Evolutionary conservation across 2,797 vertebrate genomes (phyloP), one percentile per base, ranked within the genome.

Genomic region (Acanthurus leucopareius): DNA sequence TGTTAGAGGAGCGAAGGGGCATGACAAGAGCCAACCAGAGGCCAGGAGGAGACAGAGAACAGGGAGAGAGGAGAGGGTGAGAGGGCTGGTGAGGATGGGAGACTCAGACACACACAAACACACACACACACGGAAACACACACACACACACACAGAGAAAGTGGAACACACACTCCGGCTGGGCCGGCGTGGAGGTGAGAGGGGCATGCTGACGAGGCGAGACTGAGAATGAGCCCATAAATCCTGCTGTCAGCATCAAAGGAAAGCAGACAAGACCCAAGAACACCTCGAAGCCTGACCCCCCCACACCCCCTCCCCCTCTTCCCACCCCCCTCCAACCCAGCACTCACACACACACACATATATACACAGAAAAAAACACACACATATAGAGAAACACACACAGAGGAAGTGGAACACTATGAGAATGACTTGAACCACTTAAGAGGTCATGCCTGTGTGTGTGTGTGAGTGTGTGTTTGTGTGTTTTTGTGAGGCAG

Each of bases 241-340:
- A 93, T 93, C 89, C 91, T 92, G 68, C 91, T 91, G 93, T 92
- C 92, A 92, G 90, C 87, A 84, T 88, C 86, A 90, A 85, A 92
- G 80, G 75, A 73, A 75, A 80, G 85, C 73, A 87, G 90, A 92
- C 90, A 86, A 84, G 88, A 86, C 80, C 87, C 85, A 61, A 86
- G 84, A 91, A 85, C 79, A 84, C 87, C 83, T 88, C 82, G 3
- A 77, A 69, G 75, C 80, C 69, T 66, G 73, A 75, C 25, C 47
- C 69, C 61, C 69, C 2, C 20, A 44, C 22, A 40, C 2, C 20
- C 16, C 22, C 14, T 35, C 17, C 28, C 65, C 4, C 35, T 10
- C 42, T 28, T 2, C 19, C 32, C 17, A 5, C 53, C 25, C 25
- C 25, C 16, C 53, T 11, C 11, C 35, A 32, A 35, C 56, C 49